Evolutionary conservation across 2,888 invertebrate genomes (phyloP).

Genomic region (Himalopsyche tibetana): DNA sequence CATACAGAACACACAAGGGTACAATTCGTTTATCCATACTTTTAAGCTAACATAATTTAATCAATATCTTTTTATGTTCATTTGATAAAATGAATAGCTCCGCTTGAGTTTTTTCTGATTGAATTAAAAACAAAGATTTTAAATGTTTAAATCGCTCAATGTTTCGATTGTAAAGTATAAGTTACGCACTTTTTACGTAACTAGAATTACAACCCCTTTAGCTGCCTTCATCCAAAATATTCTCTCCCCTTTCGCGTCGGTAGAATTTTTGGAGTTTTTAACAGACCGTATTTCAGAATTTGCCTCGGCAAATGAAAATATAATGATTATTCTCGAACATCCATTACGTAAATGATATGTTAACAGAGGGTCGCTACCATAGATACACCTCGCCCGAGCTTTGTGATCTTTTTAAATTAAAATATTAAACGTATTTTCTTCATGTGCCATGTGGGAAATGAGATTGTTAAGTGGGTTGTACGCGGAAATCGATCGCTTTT

Average conservation of each 20-base stretch:
- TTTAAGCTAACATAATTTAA: too few relatives aligned
- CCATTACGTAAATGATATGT: conserved; percentile 34
- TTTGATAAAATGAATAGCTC: too few relatives aligned
- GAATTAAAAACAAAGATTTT: too few relatives aligned
- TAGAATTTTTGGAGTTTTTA: conserved; percentile 22
- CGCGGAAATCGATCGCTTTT: background rate
- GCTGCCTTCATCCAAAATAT: background rate
- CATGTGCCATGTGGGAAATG: background rate
- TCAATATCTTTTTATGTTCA: too few relatives aligned
- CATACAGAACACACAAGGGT: too few relatives aligned
- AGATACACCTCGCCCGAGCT: background rate
- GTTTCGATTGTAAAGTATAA: background rate
- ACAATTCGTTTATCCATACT: too few relatives aligned
- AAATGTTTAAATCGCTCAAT: background rate
- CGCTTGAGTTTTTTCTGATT: too few relatives aligned
- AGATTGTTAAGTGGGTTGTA: conserved; percentile 6
- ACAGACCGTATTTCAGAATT: conserved; percentile 25
- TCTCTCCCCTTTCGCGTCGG: background rate
- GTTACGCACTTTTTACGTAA: conserved; percentile 14
- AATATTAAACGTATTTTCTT: conserved; percentile 10
- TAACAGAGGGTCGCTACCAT: conserved; percentile 24
- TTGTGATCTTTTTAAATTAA: conserved; percentile 29
- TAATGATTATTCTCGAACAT: conserved; percentile 34
- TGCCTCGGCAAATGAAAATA: conserved; percentile 30
- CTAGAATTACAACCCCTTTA: conserved; percentile 1